phyloP scores from a whole-genome alignment of 2,797 vertebrate species.

The Notolepis coatsorum region DNA sequence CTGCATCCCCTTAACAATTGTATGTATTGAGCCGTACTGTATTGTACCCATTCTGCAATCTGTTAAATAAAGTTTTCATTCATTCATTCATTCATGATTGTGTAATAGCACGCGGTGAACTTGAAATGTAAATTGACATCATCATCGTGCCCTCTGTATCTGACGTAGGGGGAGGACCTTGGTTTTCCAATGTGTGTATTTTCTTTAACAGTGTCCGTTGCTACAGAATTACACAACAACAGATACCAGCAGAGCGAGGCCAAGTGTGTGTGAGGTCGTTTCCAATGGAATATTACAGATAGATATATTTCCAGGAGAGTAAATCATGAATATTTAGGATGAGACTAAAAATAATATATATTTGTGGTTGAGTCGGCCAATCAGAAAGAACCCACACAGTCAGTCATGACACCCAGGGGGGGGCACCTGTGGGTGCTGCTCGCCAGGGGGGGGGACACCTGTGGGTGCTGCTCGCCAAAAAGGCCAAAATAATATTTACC shows the following conservation, averaged over 20 bases:
- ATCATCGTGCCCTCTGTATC: constrained; percentile 29
- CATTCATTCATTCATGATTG: too few species aligned
- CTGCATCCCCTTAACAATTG: too few species aligned
- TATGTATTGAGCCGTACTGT: too few species aligned
- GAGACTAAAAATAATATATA: constrained; percentile 15
- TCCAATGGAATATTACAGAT: background rate
- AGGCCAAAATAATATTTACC: constrained; percentile 8
- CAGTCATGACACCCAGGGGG: constrained; percentile 41
- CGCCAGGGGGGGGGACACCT: constrained; percentile 62
- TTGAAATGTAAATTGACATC: constrained; percentile 81
- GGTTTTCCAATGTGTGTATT: constrained; percentile 62
- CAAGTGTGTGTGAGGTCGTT: background rate
- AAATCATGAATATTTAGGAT: background rate
- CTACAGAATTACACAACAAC: background rate
- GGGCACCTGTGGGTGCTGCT: constrained; percentile 64
- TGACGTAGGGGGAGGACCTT: constrained; percentile 61
- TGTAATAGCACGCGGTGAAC: constrained; percentile 77
- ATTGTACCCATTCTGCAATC: too few species aligned
- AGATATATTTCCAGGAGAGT: background rate
- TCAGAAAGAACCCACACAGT: constrained; percentile 21
- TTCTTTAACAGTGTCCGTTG: constrained; percentile 22
- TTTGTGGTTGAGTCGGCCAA: constrained; percentile 7
- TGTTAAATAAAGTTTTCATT: too few species aligned
- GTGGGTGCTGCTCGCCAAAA: constrained; percentile 37
- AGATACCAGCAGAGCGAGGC: constrained; percentile 13